Base-by-base conservation (phyloP, 2,113 vertebrate species). In the Illadopsis cleaveri region DNA sequence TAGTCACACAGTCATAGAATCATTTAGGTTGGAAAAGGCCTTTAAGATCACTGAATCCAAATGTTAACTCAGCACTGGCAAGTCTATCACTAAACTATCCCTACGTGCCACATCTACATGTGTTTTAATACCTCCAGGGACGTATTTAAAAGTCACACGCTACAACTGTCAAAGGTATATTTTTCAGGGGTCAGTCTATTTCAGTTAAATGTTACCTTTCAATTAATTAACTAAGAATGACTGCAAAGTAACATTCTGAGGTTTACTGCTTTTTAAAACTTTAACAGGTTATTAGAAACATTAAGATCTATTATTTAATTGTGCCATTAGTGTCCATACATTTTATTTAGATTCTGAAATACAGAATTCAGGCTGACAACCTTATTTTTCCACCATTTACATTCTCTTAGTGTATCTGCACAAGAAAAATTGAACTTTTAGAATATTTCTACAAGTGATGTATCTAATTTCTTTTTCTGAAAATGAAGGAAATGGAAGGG, bases 301-400 rank as follows among this genome's bases (percentile, higher is more conserved):
- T 82, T 92, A 93, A 51, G 65, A 94, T 88, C 62, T 75, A 91
- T 78, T 86, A 93, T 89, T 93, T 90, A 88, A 86, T 77, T 94
- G 40, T 57, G 88, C 62, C 96, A 84, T 95, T 97, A 95, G 73
- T 87, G 82, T 78, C 94, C 81, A 60, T 19, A 77, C 53, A 92
- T 94, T 96, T 97, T 97, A 96, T 97, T 85, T 91, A 87, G 61
- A 88, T 82, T 61, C 58, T 62, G 57, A 96, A 94, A 69, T 89
- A 92, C 57, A 86, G 68, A 97, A 95, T 95, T 97, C 89, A 86
- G 85, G 89, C 97, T 97, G 96, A 95, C 94, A 96, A 91, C 96
- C 85, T 86, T 98, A 97, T 98, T 98, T 97, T 98, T 86, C 80
- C 28, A 95, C 97, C 95, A 98, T 97, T 97, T 97, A 96, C 65